A percentile compares a stretch with the other conserved stretches of the same genome.
Conservation (phyloP, 1,140 invertebrate genomes). For the Ooceraea biroi region DNA sequence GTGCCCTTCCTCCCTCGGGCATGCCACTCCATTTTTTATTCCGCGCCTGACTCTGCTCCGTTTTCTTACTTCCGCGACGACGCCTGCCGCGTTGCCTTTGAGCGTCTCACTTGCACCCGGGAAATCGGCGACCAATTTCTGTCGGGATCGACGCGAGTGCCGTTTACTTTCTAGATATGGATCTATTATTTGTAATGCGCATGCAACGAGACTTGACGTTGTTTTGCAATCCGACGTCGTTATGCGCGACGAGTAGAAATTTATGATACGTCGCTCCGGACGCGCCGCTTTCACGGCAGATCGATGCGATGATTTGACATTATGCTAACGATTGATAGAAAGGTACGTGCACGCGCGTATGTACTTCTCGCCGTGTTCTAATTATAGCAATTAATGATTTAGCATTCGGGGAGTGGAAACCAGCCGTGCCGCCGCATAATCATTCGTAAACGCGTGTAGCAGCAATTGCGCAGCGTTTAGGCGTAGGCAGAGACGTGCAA, state of each 20-base stretch:
- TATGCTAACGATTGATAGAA: conserved; percentile 35
- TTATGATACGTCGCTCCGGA: not conserved
- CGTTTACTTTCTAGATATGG: not conserved
- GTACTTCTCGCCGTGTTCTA: conserved; percentile 42
- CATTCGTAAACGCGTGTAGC: conserved; percentile 67
- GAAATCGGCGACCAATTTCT: not conserved
- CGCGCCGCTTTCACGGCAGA: not conserved
- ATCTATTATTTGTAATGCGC: not conserved
- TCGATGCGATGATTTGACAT: conserved; percentile 15
- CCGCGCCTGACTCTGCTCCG: conserved; percentile 55
- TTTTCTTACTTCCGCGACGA: conserved; percentile 69
- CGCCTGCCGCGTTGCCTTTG: conserved; percentile 1
- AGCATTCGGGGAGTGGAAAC: conserved; percentile 69
- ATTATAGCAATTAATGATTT: conserved; percentile 57
- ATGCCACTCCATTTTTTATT: conserved; percentile 44
- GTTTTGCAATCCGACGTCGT: not conserved
- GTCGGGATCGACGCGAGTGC: not conserved
- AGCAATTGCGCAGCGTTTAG: conserved; percentile 70
- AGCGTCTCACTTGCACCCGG: conserved; percentile 1
- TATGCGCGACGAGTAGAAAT: not conserved
- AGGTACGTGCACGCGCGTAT: not conserved
- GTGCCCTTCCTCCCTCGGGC: not conserved
- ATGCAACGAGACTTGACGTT: not conserved
- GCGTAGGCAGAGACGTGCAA: conserved; percentile 66
- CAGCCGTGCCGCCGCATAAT: conserved; percentile 67